Percentiles rank a stretch among this genome's conserved stretches.
Evolutionary conservation across 2,888 invertebrate species (phyloP).

Genomic region (Galerucella calmariensis): DNA sequence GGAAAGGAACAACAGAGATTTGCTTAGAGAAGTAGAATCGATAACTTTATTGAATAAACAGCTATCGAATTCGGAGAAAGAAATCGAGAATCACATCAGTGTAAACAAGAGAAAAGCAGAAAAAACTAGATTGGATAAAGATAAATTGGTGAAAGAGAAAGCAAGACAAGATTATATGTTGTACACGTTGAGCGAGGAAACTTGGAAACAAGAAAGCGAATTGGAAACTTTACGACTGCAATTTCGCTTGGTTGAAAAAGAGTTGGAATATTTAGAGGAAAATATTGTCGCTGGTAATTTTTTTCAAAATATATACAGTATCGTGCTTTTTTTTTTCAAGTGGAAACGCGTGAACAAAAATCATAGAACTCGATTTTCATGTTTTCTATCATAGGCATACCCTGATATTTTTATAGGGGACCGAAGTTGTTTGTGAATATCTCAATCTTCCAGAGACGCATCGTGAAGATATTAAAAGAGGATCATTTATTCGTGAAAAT

Average conservation of each 20-base stretch:
- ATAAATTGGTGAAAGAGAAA: constrained; percentile 69
- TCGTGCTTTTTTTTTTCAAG: no score
- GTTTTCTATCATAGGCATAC: no score
- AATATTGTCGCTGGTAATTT: constrained; percentile 74
- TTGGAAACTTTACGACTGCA: constrained; percentile 74
- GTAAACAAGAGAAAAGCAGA: constrained; percentile 75
- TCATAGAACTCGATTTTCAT: no score
- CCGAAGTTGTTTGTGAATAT: no score
- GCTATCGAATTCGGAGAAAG: constrained; percentile 72
- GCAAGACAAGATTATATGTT: constrained; percentile 68
- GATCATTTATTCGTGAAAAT: no score
- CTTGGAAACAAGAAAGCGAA: constrained; percentile 77
- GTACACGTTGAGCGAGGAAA: constrained; percentile 75
- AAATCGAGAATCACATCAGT: constrained; percentile 72
- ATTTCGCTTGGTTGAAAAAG: constrained; percentile 72
- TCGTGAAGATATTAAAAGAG: no score
- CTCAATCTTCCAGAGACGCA: no score
- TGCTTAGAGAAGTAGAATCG: constrained; percentile 71
- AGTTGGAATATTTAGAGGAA: constrained; percentile 70
- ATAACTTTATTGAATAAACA: constrained; percentile 69
- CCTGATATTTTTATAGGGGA: no score
- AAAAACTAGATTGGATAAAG: constrained; percentile 71
- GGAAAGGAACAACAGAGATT: constrained; percentile 66
- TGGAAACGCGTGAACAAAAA: no score
- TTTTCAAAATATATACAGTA: no score